Conservation (phyloP, 2,888 invertebrate species). For the Psococerastis gibbosa region DNA sequence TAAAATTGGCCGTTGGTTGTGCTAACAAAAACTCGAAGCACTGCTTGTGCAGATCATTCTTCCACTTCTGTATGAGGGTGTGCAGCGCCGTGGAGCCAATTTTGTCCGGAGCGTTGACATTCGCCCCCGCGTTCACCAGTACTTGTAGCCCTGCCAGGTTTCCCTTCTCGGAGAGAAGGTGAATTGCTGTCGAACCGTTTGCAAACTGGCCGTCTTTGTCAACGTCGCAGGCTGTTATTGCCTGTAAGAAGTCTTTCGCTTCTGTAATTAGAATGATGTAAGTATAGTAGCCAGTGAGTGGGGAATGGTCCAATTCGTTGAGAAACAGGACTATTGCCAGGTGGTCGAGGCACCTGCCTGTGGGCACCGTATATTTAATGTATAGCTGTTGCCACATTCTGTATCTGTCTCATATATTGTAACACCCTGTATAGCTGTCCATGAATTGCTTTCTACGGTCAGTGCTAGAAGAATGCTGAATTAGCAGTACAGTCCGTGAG, state of each 20-base stretch:
- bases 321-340: no score
- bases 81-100: constrained; percentile 53
- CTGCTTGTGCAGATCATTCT: neutral
- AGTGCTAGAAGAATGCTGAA: no score
- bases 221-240: neutral
- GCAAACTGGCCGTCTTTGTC: neutral
- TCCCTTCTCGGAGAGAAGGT: neutral
- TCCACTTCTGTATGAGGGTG: constrained; percentile 13
- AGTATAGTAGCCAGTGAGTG: neutral
- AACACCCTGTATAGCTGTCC: no score
- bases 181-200: neutral
- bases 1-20: neutral
- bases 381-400: no score
- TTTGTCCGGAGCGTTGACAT: constrained; percentile 39
- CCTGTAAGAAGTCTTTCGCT: neutral
- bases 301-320: neutral
- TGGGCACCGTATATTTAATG: no score
- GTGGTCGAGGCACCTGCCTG: no score
- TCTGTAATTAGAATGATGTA: neutral
- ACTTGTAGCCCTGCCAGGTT: neutral
- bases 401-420: no score
- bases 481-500: no score
- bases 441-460: no score
- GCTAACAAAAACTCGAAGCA: neutral
- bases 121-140: neutral